phyloP scores from a whole-genome alignment of 2,797 vertebrate species.

The Toxotes lorentzi region DNA sequence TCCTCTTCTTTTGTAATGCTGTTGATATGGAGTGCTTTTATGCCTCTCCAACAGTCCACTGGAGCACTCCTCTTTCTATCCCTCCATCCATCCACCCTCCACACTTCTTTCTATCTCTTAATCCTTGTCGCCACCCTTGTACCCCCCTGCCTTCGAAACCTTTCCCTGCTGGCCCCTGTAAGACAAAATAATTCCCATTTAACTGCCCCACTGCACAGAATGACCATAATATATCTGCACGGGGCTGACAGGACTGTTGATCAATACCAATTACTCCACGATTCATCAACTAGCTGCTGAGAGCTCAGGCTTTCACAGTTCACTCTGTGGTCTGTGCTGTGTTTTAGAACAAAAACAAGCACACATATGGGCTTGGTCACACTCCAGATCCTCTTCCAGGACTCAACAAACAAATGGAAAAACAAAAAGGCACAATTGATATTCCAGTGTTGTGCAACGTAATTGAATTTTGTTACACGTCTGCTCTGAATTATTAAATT shows the following conservation, averaged over 20 bases:
- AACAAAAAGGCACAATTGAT: neutral
- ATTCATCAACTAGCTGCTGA: constrained; percentile 36
- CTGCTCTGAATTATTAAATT: neutral
- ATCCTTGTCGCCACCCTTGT: neutral
- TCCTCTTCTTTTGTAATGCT: constrained; percentile 53
- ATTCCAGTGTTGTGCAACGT: neutral
- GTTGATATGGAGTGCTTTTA: constrained; percentile 55
- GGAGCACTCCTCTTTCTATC: neutral
- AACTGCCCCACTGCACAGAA: constrained; percentile 29
- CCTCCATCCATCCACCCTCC: neutral
- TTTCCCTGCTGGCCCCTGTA: neutral
- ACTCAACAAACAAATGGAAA: neutral
- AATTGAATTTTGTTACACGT: constrained; percentile 1
- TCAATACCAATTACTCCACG: constrained; percentile 48
- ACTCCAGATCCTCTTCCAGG: neutral
- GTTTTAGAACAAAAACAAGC: constrained; percentile 7
- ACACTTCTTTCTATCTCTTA: neutral
- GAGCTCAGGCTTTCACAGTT: constrained; percentile 22
- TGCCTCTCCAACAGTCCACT: constrained; percentile 18
- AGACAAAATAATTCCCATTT: constrained; percentile 28
- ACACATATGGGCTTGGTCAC: constrained; percentile 18
- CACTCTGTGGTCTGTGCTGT: constrained; percentile 12
- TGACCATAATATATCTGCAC: constrained; percentile 28
- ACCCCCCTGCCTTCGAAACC: neutral
- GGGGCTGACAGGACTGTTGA: constrained; percentile 43